Conservation (phyloP, 2,113 vertebrate species). For the Epinephelus moara region DNA sequence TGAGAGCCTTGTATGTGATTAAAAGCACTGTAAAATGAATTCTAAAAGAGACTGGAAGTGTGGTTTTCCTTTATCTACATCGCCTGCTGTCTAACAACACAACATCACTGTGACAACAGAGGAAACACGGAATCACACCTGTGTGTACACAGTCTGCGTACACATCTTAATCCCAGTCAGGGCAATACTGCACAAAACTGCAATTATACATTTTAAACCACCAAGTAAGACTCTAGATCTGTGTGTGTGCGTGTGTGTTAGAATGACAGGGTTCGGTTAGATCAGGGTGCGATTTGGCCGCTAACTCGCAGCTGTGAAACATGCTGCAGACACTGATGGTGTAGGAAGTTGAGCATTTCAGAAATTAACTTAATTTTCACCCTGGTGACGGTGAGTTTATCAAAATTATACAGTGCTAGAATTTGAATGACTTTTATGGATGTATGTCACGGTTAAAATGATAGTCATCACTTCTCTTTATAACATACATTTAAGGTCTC, state of each 20-base stretch:
- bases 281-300: neutral
- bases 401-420: neutral
- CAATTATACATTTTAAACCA: neutral
- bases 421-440: neutral
- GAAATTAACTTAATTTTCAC: constrained; percentile 4
- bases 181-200: neutral
- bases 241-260: neutral
- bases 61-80: neutral
- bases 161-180: neutral
- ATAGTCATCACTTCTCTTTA: neutral
- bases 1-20: too few relatives aligned
- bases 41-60: too few relatives aligned
- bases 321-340: neutral
- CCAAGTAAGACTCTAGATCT: neutral
- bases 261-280: neutral
- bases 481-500: neutral
- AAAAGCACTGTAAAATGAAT: too few relatives aligned
- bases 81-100: neutral
- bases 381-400: neutral
- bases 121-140: neutral
- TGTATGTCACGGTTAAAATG: neutral
- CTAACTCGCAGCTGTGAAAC: neutral
- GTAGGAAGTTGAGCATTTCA: neutral
- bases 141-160: neutral
- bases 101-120: neutral